A percentile compares a stretch with the other conserved stretches of the same genome.
Conservation (phyloP, 2,113 vertebrate genomes). For the Pungitius pungitius region DNA sequence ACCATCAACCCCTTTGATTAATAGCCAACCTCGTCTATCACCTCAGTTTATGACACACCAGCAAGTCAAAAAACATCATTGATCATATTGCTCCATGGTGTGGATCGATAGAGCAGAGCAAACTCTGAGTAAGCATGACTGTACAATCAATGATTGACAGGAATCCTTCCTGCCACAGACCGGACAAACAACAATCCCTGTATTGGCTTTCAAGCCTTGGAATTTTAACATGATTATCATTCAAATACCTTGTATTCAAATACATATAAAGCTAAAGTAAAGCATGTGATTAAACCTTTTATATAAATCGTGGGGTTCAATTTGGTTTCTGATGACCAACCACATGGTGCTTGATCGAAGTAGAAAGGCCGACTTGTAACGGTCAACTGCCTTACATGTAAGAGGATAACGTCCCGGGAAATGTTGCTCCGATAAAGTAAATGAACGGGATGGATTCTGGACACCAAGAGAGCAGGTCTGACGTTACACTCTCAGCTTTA, state of each 20-base stretch:
- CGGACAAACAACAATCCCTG: conserved; percentile 9
- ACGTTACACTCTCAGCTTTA: conserved; percentile 56
- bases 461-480: conserved; percentile 31
- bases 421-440: conserved; percentile 43
- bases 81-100: not conserved
- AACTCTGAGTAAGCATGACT: not conserved
- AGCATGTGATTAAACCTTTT: conserved; percentile 10
- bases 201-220: not conserved
- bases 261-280: not conserved
- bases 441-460: conserved; percentile 45
- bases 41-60: not conserved
- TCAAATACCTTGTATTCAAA: not conserved
- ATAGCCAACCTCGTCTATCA: not conserved
- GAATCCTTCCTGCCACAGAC: not conserved
- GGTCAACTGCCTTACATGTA: conserved; percentile 42
- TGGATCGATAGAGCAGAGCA: not conserved
- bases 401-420: conserved; percentile 53
- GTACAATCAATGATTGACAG: conserved; percentile 1
- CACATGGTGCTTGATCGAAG: conserved; percentile 39
- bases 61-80: not conserved
- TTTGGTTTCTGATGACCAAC: conserved; percentile 49
- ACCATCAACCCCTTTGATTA: not conserved
- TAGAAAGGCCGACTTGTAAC: conserved; percentile 49
- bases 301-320: not conserved
- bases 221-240: conserved; percentile 8